A percentile compares a stretch with the other conserved stretches of the same genome.
Evolutionary conservation across 2,797 vertebrate species (phyloP).

Genomic region (Columba guinea): DNA sequence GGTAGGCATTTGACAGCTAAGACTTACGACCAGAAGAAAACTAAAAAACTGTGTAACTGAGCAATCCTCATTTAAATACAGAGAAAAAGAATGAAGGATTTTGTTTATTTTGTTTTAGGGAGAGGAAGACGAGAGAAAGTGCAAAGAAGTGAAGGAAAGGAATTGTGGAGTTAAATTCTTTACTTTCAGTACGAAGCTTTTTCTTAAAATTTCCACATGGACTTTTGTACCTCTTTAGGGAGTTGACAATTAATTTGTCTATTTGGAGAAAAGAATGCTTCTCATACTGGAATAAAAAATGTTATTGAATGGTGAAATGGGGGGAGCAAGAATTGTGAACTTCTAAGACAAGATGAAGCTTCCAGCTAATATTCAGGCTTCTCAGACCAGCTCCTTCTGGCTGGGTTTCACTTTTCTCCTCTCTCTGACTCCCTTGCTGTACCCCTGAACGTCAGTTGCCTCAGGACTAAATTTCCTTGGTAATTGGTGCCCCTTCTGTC

Average conservation of each 20-base stretch:
- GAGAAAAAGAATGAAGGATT: background rate
- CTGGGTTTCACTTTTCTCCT: background rate
- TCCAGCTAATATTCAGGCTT: background rate
- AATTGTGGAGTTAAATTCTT: background rate
- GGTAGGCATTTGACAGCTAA: background rate
- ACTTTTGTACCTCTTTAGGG: background rate
- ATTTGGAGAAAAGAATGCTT: background rate
- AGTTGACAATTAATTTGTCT: background rate
- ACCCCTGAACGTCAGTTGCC: background rate
- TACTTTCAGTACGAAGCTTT: background rate
- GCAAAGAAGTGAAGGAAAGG: background rate
- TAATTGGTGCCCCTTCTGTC: background rate
- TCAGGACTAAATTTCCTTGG: background rate
- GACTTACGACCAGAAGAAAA: background rate
- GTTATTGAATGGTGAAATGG: background rate
- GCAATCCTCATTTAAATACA: background rate
- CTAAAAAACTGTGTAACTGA: background rate
- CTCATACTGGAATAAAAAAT: background rate
- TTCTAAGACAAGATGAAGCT: background rate
- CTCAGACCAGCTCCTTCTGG: background rate
- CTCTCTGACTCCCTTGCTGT: background rate
- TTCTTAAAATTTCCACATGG: background rate
- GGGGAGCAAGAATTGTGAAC: background rate
- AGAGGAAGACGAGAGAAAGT: background rate
- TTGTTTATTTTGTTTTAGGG: background rate